Conservation (phyloP, 2,797 vertebrate genomes). For the Tenualosa thibaudeaui region DNA sequence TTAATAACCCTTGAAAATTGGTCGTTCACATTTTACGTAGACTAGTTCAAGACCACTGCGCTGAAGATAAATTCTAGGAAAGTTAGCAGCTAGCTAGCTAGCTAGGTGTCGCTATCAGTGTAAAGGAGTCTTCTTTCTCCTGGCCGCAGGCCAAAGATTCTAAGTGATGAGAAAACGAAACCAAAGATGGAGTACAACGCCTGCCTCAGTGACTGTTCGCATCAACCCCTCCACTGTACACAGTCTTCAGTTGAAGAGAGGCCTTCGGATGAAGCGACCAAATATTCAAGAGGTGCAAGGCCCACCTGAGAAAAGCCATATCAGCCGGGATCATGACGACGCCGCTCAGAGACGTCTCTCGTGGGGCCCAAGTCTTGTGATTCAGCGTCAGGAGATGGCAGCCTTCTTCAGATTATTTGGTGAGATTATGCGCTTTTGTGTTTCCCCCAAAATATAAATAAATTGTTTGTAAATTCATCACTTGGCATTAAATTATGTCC, state of each 20-base stretch:
- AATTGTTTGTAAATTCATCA: not conserved
- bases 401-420: conserved; percentile 91
- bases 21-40: not conserved
- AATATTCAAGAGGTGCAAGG: conserved; percentile 66
- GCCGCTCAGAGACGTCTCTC: conserved; percentile 54
- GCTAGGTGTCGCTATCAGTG: not conserved
- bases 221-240: conserved; percentile 71
- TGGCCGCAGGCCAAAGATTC: not conserved
- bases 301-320: conserved; percentile 65
- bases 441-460: no score
- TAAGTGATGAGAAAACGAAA: conserved; percentile 74
- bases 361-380: conserved; percentile 72
- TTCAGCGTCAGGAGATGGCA: conserved; percentile 88
- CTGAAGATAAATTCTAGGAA: not conserved
- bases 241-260: conserved; percentile 70
- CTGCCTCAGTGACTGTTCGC: conserved; percentile 73
- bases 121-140: not conserved
- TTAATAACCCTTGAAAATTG: not conserved
- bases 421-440: conserved; percentile 52
- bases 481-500: not conserved
- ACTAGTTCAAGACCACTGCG: not conserved
- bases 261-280: conserved; percentile 69
- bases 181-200: conserved; percentile 71
- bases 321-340: conserved; percentile 41
- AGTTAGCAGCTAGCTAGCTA: not conserved